Base-by-base conservation (phyloP, 2,888 invertebrate genomes). In the Melieria omissa region DNA sequence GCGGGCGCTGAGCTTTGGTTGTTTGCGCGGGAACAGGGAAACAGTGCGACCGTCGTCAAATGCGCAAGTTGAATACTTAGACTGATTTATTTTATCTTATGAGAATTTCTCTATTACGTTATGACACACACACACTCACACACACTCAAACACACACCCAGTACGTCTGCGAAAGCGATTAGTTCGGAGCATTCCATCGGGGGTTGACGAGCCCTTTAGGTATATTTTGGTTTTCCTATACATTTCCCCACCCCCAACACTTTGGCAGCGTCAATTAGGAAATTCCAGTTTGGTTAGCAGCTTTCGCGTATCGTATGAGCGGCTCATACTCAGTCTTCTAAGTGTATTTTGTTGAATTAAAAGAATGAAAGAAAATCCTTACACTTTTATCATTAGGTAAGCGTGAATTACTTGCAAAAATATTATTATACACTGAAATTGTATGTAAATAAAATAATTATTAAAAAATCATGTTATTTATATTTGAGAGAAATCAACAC, bases 391-490 rank as follows among this genome's bases (percentile, higher is more conserved):
- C 60, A 67, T 60, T 67, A 67, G 61, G 45, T 67, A 67, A 67
- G 60, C 44, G 61, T 45, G 47, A 67, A 61, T 52, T 46, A 69
- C 54, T 55, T 63, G 47, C 16, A 63, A 55, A 69, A 29, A 29
- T 29, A 29, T 29, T n/a, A n/a, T 46, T 62, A 42, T 41, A 62
- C 42, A n/a, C 55, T 69, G 29, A 62, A 57, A 63, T 12, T 63
- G 47, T 46, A 69, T 69, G 69, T 69, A 69, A 63, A 69, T 69
- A 69, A 47, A 55, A 63, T 42, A 49, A 60, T 62, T 62, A 54
- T 69, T 69, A 55, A 54, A 69, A 69, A 69, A 45, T 55, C 62
- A 54, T 69, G 69, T 69, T 69, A 69, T 69, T 69, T 69, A 69
- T 69, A 69, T 61, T 46, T 9, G 57, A n/a, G 57, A 16, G 16